These are phyloP conservation scores for Parotocinclus haroldoi DNA, from an alignment of 2,797 vertebrate genomes.

Conservation along the genomic window DNA sequence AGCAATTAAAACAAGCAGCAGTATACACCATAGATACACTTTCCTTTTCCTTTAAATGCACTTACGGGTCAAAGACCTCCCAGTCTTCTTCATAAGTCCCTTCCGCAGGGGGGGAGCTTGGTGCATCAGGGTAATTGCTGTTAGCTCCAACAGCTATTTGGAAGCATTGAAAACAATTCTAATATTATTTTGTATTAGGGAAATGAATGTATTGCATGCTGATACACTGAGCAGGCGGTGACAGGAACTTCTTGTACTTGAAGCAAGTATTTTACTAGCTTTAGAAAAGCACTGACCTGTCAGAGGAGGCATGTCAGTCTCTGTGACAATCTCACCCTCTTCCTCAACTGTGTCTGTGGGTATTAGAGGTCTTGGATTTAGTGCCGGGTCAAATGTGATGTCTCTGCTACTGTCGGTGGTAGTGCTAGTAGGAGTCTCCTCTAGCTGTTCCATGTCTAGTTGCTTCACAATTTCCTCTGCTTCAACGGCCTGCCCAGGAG, in stretches of 20 bases:
- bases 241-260: too few relatives aligned
- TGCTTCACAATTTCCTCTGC: constrained; percentile 87
- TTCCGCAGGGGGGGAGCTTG: constrained; percentile 78
- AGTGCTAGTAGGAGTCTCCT: constrained; percentile 81
- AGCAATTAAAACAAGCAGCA: too few relatives aligned
- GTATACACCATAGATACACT: too few relatives aligned
- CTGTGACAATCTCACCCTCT: constrained; percentile 74
- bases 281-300: constrained; percentile 79
- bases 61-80: constrained; percentile 99
- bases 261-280: background rate
- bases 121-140: constrained; percentile 81
- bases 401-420: constrained; percentile 67
- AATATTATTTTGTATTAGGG: too few relatives aligned
- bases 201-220: too few relatives aligned
- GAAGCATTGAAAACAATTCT: background rate
- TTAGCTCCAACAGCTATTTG: constrained; percentile 81
- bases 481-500: constrained; percentile 83
- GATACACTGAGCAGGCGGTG: too few relatives aligned
- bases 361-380: constrained; percentile 65
- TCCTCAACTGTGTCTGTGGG: constrained; percentile 76
- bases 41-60: constrained; percentile 35
- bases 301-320: constrained; percentile 87
- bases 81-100: constrained; percentile 97
- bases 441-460: constrained; percentile 84
- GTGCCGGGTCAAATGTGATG: constrained; percentile 70